Percentiles rank a stretch among this genome's conserved stretches.
Evolutionary conservation across 2,113 vertebrate genomes (phyloP).

Genomic region (Gasterosteus aculeatus): DNA sequence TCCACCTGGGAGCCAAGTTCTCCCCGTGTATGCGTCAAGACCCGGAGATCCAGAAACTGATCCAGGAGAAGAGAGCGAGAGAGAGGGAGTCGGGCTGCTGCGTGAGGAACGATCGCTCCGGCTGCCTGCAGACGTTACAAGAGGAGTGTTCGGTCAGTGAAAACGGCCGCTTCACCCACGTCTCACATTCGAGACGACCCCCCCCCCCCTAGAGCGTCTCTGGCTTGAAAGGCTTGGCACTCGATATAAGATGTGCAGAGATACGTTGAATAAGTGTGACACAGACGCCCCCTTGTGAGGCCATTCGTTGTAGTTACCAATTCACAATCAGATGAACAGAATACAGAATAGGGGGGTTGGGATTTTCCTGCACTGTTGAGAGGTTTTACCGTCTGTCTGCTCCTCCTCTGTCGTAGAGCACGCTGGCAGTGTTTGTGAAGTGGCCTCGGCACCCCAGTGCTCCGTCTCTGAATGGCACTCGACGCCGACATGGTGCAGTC

Average conservation of each 20-base stretch:
- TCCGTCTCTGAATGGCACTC: slow-evolving; percentile 81
- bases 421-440: slow-evolving; percentile 95
- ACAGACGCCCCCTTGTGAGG: too few relatives aligned
- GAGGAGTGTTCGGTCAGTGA: slow-evolving; percentile 94
- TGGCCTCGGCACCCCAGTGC: slow-evolving; percentile 91
- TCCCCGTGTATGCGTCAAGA: slow-evolving; percentile 97
- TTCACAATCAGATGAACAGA: too few relatives aligned
- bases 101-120: slow-evolving; percentile 94
- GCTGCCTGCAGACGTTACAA: slow-evolving; percentile 92
- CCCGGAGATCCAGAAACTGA: slow-evolving; percentile 90
- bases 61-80: slow-evolving; percentile 82
- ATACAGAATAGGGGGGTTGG: too few relatives aligned
- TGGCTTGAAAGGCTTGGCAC: too few relatives aligned
- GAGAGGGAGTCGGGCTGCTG: slow-evolving; percentile 95
- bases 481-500: slow-evolving; percentile 88
- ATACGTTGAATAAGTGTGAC: too few relatives aligned
- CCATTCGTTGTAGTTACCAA: too few relatives aligned
- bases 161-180: not conserved
- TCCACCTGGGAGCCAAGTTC: slow-evolving; percentile 98
- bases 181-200: too few relatives aligned
- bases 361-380: too few relatives aligned
- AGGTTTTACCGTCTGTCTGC: not conserved
- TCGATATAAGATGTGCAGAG: too few relatives aligned
- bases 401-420: slow-evolving; percentile 81
- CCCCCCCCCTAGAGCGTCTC: too few relatives aligned